Percentiles rank a stretch among this genome's conserved stretches.
Evolutionary conservation across 2,113 vertebrate species (phyloP).

Genomic region (Varanus salvator): DNA sequence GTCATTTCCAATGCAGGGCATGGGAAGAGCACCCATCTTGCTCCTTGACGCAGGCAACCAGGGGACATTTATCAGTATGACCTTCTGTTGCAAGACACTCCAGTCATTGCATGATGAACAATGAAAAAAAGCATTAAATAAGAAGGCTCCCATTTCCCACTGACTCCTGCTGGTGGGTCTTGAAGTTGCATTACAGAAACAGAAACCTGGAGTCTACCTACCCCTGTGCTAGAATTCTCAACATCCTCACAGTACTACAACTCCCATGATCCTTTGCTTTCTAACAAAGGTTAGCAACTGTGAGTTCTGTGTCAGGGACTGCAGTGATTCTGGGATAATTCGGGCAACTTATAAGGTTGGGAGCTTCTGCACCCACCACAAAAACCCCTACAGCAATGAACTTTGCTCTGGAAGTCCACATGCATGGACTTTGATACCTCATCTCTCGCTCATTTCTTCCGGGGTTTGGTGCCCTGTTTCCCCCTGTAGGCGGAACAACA

Average conservation of each 20-base stretch:
- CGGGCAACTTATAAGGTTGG: neutral
- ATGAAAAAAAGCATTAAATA: no score
- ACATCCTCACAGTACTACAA: neutral
- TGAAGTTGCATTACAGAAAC: neutral
- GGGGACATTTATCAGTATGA: no score
- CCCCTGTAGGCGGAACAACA: neutral
- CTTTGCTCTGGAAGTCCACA: no score
- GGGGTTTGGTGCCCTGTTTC: neutral
- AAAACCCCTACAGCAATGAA: neutral
- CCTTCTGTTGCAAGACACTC: no score
- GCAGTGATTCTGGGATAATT: neutral
- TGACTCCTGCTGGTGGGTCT: no score
- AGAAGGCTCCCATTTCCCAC: no score
- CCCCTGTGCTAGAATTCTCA: neutral
- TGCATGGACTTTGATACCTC: neutral
- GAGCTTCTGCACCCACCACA: neutral
- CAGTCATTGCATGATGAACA: no score
- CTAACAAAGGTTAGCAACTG: neutral
- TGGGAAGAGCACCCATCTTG: no score
- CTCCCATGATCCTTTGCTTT: neutral
- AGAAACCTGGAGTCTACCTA: neutral
- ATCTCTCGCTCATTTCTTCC: neutral
- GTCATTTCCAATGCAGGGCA: no score
- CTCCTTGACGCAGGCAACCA: no score
- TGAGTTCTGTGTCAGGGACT: neutral